Evolutionary conservation across 2,888 invertebrate genomes (phyloP).

Genomic region (Andrena hattorfiana): DNA sequence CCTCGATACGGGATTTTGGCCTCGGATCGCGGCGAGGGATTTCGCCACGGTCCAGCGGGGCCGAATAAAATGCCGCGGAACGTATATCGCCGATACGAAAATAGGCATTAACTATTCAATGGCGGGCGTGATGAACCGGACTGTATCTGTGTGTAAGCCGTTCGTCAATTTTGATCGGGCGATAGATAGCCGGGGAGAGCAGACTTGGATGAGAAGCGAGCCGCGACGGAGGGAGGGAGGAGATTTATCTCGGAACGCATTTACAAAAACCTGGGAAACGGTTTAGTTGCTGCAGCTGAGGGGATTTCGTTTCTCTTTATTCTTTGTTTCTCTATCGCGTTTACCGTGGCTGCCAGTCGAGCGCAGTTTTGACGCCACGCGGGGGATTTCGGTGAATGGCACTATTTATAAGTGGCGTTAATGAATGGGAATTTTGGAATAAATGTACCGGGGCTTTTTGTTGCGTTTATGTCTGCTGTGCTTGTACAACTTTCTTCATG

Average conservation of each 20-base stretch:
- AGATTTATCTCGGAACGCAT: background rate
- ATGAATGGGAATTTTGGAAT: too few relatives aligned
- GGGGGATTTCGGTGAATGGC: background rate
- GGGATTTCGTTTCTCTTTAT: background rate
- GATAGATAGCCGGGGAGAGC: conserved; percentile 20
- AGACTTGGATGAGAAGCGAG: conserved; percentile 26
- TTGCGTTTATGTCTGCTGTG: too few relatives aligned
- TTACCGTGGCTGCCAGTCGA: background rate
- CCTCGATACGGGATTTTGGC: conserved; percentile 71
- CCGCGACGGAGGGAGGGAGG: background rate
- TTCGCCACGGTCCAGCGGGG: conserved; percentile 64
- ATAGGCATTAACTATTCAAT: conserved; percentile 70
- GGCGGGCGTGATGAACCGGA: conserved; percentile 50
- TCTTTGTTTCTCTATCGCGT: background rate
- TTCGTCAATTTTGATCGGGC: conserved; percentile 52
- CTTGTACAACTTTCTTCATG: too few relatives aligned
- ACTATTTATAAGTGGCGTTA: too few relatives aligned
- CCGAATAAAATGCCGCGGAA: conserved; percentile 69
- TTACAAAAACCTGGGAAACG: conserved; percentile 4
- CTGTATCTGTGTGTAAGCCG: conserved; percentile 55
- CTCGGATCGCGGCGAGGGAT: conserved; percentile 65
- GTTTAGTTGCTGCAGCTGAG: background rate
- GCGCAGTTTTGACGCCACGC: background rate
- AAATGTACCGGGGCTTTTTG: too few relatives aligned
- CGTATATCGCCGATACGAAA: conserved; percentile 61